Conservation (phyloP, 2,888 invertebrate genomes). For the Morinoia aosen region DNA sequence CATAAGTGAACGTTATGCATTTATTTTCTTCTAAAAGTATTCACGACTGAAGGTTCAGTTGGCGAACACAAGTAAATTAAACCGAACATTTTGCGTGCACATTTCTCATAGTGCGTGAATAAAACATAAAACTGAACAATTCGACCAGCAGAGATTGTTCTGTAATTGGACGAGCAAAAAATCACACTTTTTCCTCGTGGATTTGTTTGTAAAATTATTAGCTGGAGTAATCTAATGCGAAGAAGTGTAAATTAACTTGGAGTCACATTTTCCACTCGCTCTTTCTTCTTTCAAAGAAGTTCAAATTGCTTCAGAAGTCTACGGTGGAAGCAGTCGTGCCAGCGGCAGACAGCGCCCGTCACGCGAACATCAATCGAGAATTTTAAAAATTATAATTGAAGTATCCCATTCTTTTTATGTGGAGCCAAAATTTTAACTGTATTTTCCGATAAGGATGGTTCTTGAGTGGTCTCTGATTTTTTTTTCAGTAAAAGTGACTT, state of each 20-base stretch:
- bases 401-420: neutral
- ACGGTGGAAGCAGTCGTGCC: neutral
- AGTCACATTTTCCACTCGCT: slow-evolving; percentile 38
- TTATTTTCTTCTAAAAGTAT: neutral
- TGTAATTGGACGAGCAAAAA: neutral
- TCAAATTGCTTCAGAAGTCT: slow-evolving; percentile 51
- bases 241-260: slow-evolving; percentile 22
- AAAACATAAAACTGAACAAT: neutral
- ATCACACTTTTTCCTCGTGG: neutral
- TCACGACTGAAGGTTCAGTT: neutral
- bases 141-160: neutral
- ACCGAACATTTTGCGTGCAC: too few species aligned
- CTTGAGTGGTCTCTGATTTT: neutral
- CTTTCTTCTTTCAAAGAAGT: slow-evolving; percentile 25
- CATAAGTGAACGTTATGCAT: too few species aligned
- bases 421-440: neutral
- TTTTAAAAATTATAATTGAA: neutral
- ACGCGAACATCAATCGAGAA: neutral
- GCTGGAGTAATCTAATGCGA: neutral
- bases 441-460: neutral
- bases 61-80: neutral
- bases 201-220: neutral
- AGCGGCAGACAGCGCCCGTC: neutral
- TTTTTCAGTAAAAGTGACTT: neutral
- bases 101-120: neutral